These are phyloP conservation scores for Nothoprocta perdicaria DNA, from an alignment of 2,113 vertebrate species.

Conservation along the genomic window DNA sequence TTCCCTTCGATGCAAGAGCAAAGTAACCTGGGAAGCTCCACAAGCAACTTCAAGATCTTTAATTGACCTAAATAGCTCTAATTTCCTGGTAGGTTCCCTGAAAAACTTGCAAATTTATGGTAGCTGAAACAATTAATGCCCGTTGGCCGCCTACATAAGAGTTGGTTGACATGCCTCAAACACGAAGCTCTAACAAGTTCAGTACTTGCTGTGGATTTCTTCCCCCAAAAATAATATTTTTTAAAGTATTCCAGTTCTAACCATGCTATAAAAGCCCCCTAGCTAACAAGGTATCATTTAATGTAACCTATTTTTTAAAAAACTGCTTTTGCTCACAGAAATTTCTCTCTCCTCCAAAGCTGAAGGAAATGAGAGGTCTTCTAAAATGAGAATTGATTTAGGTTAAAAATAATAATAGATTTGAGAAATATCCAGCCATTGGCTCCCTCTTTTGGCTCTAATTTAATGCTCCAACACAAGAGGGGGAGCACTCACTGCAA, in stretches of 20 bases:
- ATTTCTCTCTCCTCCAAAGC: not conserved
- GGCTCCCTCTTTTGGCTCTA: not conserved
- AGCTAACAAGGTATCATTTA: not conserved
- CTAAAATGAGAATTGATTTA: not conserved
- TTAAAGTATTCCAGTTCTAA: not conserved
- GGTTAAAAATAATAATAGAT: not conserved
- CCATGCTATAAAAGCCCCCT: not conserved
- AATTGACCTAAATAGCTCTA: not conserved
- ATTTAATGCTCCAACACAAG: not conserved
- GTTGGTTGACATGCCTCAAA: not conserved
- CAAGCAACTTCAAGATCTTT: not conserved
- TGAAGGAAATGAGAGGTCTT: fast-evolving
- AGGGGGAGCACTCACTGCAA: not conserved
- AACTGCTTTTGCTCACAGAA: not conserved
- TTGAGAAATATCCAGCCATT: fast-evolving
- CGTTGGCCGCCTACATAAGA: not conserved
- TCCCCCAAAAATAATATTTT: not conserved
- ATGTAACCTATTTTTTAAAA: not conserved
- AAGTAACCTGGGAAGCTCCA: fast-evolving
- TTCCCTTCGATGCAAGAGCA: not conserved
- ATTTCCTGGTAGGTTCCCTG: not conserved
- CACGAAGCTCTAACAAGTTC: not conserved
- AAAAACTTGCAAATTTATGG: not conserved
- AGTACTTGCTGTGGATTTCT: not conserved
- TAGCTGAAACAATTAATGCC: not conserved